Percentiles rank a stretch among this genome's conserved stretches.
Evolutionary conservation across 2,888 invertebrate species (phyloP).

Genomic region (Oscheius sp.): DNA sequence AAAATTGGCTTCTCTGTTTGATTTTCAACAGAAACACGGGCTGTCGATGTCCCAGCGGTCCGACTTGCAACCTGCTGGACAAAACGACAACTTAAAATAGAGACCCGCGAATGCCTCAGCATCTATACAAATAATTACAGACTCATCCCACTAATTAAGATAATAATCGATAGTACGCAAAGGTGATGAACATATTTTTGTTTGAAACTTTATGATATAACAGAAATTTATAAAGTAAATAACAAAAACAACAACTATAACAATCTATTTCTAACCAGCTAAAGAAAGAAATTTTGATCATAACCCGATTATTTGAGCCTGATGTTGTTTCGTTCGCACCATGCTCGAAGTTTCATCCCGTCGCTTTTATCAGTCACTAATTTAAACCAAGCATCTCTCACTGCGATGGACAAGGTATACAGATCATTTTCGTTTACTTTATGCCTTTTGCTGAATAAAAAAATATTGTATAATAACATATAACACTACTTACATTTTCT

Average conservation of each 20-base stretch:
- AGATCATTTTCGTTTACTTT: conserved; percentile 2
- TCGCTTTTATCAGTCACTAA: conserved; percentile 4
- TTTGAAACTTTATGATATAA: too few relatives aligned
- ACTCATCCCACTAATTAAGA: too few relatives aligned
- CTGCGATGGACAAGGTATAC: not conserved
- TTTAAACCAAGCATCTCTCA: conserved; percentile 3
- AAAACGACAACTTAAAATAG: not conserved
- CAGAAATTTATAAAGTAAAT: too few relatives aligned
- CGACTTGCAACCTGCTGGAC: conserved; percentile 1
- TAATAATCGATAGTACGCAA: too few relatives aligned
- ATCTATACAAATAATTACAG: too few relatives aligned
- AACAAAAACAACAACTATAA: not conserved
- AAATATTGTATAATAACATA: not conserved
- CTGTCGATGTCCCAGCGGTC: conserved; percentile 11
- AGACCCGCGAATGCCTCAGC: too few relatives aligned
- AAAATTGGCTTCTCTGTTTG: not conserved
- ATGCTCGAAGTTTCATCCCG: not conserved
- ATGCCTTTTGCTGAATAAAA: conserved; percentile 11
- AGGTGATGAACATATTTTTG: too few relatives aligned
- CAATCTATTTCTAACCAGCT: conserved; percentile 4
- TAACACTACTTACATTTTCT: not conserved
- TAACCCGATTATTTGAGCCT: conserved; percentile 9
- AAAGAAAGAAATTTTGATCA: not conserved
- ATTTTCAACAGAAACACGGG: not conserved
- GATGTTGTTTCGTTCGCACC: conserved; percentile 14